Evolutionary conservation across 2,113 vertebrate species (phyloP), one percentile per base, ranked within the genome.

Genomic region (Megaceryle maxima): DNA sequence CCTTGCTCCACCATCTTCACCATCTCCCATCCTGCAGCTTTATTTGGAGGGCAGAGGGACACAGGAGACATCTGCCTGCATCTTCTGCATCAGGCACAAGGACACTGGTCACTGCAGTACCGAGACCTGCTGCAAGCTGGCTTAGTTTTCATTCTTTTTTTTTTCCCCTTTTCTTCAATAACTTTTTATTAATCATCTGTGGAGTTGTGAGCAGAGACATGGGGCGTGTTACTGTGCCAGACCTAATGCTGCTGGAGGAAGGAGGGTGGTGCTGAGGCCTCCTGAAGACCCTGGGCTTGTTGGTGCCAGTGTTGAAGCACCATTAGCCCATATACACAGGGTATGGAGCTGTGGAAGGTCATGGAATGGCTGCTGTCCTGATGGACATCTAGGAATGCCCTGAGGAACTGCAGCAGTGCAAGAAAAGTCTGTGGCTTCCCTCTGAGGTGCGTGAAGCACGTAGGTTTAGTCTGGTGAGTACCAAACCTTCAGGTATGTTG

Each of bases 311-410:
- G 21, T 10, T 3, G 29, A 35, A 9, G 55, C 20, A 9, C 11
- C 18, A 2, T 35, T 11, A 18, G 19, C 7, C 16, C 4, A 0
- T 11, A 3, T 4, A 3, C 5, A 0, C 2, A 4, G 14, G 1
- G 7, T 9, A 2, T 5, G 13, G n/a, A 22, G 43, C 4, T 4
- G 37, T 7, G 37, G 57, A 35, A 62, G 51, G 80, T 15, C 29
- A 11, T 31, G 48, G 8, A 21, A 50, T 21, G 22, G 48, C 48
- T 50, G 48, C 48, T 25, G 37, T 37, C 37, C 37, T 37, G 20
- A 5, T 5, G 88, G 43, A 20, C 35, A 6, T 16, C 35, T 3
- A 8, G 73, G 73, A 63, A 26, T 4, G 9, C 46, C 24, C 31
- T 1, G 18, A 57, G 43, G 57, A 64, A 3, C 15, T 3, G 28